Percentiles rank a stretch among this genome's conserved stretches.
Evolutionary conservation across 1,140 invertebrate species (phyloP).

Genomic region (Whitmania pigra): DNA sequence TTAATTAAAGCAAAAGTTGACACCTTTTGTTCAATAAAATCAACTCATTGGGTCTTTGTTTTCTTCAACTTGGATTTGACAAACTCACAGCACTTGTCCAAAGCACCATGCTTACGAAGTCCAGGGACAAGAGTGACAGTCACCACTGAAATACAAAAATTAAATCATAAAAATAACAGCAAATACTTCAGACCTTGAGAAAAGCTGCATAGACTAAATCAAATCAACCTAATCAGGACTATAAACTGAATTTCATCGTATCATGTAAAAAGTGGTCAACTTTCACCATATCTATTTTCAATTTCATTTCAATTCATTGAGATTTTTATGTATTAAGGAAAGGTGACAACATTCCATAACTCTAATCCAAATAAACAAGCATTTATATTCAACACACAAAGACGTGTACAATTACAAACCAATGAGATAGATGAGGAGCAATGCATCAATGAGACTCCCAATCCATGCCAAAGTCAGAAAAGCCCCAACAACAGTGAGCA

Average conservation of each 20-base stretch:
- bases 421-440: constrained; percentile 3
- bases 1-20: no score
- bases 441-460: constrained; percentile 11
- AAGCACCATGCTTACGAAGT: not conserved
- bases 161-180: no score
- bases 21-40: no score
- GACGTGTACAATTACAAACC: constrained; percentile 9
- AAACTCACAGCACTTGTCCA: not conserved
- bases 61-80: constrained; percentile 4
- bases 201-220: no score
- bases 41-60: constrained; percentile 4
- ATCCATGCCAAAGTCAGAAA: not conserved
- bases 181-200: no score
- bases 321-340: no score
- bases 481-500: not conserved
- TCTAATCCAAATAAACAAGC: not conserved
- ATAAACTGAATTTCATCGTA: no score
- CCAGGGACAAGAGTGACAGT: not conserved
- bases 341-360: no score
- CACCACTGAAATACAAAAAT: not conserved
- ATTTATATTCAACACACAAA: constrained; percentile 14
- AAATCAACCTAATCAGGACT: no score
- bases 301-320: no score
- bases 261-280: no score
- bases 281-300: no score